Evolutionary conservation across 2,888 invertebrate species (phyloP), one percentile per base, ranked within the genome.

Genomic region (Cosmia trapezina): DNA sequence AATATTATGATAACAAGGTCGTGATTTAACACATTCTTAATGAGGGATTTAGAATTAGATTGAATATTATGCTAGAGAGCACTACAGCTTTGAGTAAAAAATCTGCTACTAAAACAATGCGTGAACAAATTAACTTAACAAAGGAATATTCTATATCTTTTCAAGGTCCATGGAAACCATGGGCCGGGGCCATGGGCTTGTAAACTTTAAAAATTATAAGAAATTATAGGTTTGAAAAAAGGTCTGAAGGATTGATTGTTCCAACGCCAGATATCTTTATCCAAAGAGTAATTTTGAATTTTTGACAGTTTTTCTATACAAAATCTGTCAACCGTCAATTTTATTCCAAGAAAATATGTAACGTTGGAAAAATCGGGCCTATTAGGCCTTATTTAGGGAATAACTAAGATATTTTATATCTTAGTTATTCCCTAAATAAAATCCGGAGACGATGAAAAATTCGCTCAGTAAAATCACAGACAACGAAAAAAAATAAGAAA

Each of bases 1-100:
- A 63, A 76, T 80, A 22, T 19, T 51, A 9, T 54, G 3, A 4
- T 47, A 33, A 8, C 62, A 78, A 81, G 82, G 77, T 63, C 49
- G 3, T 49, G 0, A 14, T n/a, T 33, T 19, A 22, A 54, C n/a
- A 68, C 19, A 12, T 80, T 56, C 41, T 12, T 56, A 60, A 49
- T 54, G 19, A 67, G 51, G 22, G 5, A 59, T 59, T 53, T 54
- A 43, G 8, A 45, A 49, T 54, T 12, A 47, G 9, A 14, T 43
- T 37, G 8, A 49, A 43, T n/a, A n/a, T n/a, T n/a, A n/a, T 57
- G 12, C 33, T 43, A 43, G 0, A 49, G 9, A 43, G 4, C 43
- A 56, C 5, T 17, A 11, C 0, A 47, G 22, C 12, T 64, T 53
- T 14, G 4, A 61, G 4, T 0, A 51, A 45, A 47, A 54, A 4